Percentiles rank a stretch among this genome's conserved stretches.
phyloP scores from a whole-genome alignment of 2,888 invertebrate species.

The Orthosia gothica region DNA sequence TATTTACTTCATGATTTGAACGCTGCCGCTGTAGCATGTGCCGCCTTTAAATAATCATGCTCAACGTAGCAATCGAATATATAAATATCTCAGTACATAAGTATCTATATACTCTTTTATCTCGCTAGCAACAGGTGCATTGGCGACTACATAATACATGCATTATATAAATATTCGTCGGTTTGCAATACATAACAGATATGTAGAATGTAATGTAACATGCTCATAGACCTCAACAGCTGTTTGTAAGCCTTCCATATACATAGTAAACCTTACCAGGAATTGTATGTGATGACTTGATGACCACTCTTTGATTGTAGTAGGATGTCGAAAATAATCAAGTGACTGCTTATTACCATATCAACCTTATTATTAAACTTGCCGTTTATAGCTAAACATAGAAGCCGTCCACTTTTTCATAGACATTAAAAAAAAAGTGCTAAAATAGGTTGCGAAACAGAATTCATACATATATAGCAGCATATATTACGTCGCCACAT shows the following conservation, averaged over 20 bases:
- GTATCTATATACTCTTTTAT: conserved; percentile 10
- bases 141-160: conserved; percentile 8
- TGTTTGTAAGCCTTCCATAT: background rate
- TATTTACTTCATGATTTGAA: background rate
- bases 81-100: background rate
- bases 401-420: background rate
- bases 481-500: no score
- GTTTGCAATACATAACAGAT: background rate
- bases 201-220: background rate
- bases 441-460: background rate
- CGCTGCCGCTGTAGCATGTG: no score
- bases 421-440: background rate
- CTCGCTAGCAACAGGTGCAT: conserved; percentile 3
- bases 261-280: background rate
- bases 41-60: background rate
- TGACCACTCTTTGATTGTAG: background rate
- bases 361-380: background rate
- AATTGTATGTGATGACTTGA: background rate
- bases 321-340: background rate
- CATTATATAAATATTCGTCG: conserved; percentile 18
- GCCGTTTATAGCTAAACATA: background rate
- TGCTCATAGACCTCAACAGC: background rate
- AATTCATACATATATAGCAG: background rate
- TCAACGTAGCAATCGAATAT: background rate
- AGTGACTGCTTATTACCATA: background rate